Base-by-base conservation (phyloP, 1,140 invertebrate species). In the Euwallacea similis region DNA sequence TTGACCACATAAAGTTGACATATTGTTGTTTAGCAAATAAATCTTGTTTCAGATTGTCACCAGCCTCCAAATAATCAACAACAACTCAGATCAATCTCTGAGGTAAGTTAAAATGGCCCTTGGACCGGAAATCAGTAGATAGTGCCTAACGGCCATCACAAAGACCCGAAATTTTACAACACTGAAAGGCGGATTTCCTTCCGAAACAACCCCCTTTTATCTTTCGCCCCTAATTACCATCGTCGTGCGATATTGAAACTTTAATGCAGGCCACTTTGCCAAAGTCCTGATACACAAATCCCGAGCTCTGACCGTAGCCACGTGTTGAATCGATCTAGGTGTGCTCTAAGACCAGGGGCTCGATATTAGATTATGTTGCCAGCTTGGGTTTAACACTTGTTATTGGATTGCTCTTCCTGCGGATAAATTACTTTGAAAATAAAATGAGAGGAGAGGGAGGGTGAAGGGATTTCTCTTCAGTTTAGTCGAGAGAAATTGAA, bases 61-160 rank as follows among this genome's bases (percentile, higher is more conserved):
- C 13, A 60, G 61, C 44, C 53, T 55, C 11, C 70, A 55, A 66
- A 43, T 67, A 16, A 72, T 56, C 10, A 72, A 72, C 58, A 72
- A 72, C 56, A 72, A 72, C n/a, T 72, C 70, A 41, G 70, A 72
- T 11, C 70, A 72, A 13, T 66, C 70, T 2, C 63, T 66, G 42
- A 72, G 70, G 70, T 72, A 66, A 72, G 70, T 61, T 13, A 43
- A 42, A 7, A 58, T 21, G 16, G 21, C 55, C 9, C 9, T 50
- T 50, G 7, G 2, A 11, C n/a, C 8, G 16, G 2, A 56, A 15
- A 56, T 56, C n/a, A n/a, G 16, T 56, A 56, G n/a, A 56, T 56
- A 13, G 1, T 15, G n/a, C 9, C 16, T 13, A 11, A 15, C n/a
- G n/a, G 16, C 2, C 15, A 8, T 15, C 9, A 11, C 10, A 56